These are phyloP conservation scores for Cryptus armator DNA, from an alignment of 2,888 invertebrate genomes.

Conservation along the genomic window DNA sequence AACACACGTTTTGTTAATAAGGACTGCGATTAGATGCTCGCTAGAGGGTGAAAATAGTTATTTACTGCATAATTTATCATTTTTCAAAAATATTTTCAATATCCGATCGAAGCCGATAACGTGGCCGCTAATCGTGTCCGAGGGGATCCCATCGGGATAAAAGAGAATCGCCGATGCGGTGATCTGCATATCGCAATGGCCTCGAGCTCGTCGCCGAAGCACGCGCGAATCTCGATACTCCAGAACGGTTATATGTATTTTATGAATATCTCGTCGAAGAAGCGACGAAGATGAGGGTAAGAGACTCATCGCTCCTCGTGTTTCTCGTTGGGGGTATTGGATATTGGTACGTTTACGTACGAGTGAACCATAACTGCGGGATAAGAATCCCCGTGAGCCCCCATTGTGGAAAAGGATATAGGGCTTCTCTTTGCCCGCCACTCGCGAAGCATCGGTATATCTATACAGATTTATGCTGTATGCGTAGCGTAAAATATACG, in stretches of 20 bases:
- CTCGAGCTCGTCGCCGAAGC: neutral
- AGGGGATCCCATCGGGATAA: too few species aligned
- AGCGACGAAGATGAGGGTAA: constrained; percentile 24
- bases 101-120: too few species aligned
- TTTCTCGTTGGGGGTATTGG: constrained; percentile 39
- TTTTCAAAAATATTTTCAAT: too few species aligned
- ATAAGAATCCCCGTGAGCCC: constrained; percentile 37
- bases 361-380: constrained; percentile 65
- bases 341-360: constrained; percentile 43
- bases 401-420: constrained; percentile 66
- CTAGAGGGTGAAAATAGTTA: too few species aligned
- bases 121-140: too few species aligned
- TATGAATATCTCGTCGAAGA: neutral
- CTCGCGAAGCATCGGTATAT: neutral
- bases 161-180: too few species aligned
- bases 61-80: too few species aligned
- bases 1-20: too few species aligned
- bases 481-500: constrained; percentile 51
- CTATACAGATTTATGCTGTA: constrained; percentile 7
- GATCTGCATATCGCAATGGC: too few species aligned
- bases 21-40: too few species aligned
- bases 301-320: constrained; percentile 42
- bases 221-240: neutral
- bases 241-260: neutral
- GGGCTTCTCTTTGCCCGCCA: constrained; percentile 70